phyloP scores from a whole-genome alignment of 2,113 vertebrate genomes.

The Ascaphus truei region DNA sequence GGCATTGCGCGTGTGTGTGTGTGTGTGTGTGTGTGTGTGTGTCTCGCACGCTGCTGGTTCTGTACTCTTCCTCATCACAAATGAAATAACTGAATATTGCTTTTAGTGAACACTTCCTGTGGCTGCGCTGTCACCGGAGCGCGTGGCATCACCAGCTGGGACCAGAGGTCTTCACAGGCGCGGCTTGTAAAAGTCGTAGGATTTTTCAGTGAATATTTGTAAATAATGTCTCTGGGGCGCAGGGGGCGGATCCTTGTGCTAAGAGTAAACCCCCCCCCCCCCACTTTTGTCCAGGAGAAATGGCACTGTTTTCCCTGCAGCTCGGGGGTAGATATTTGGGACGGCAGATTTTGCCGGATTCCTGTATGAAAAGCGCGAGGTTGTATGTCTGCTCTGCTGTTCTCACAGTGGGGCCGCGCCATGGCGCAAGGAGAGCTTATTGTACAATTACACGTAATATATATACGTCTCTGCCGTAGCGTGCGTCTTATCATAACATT shows the following conservation, averaged over 20 bases:
- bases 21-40: no score
- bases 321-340: neutral
- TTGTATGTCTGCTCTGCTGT: no score
- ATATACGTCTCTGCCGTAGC: neutral
- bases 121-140: neutral
- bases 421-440: neutral
- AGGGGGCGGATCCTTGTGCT: conserved; percentile 6
- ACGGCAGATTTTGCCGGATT: neutral
- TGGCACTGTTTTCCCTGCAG: neutral
- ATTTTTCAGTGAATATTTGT: neutral
- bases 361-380: neutral
- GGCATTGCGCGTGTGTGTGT: no score
- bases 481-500: neutral
- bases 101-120: no score
- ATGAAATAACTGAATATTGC: no score
- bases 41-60: no score
- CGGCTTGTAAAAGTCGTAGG: neutral
- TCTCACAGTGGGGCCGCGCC: no score
- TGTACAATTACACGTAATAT: conserved; percentile 4
- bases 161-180: neutral
- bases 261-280: neutral
- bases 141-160: neutral
- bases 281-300: no score
- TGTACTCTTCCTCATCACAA: no score
- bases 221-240: neutral